Evolutionary conservation across 2,888 invertebrate genomes (phyloP).

Genomic region (Limnephilus rhombicus): DNA sequence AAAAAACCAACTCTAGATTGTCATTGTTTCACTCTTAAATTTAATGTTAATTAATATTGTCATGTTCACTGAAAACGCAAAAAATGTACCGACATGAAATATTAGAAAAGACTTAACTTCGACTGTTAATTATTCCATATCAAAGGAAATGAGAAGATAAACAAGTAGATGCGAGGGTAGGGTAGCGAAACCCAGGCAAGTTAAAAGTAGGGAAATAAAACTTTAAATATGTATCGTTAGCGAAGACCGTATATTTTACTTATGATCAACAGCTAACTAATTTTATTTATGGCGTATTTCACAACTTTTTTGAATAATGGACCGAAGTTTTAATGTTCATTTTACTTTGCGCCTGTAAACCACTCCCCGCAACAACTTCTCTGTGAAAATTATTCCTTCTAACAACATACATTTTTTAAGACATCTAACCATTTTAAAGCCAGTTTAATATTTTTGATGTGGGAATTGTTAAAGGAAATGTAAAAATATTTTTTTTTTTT

Average conservation of each 20-base stretch:
- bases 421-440: background rate
- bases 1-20: background rate
- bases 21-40: background rate
- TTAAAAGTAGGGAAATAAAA: constrained; percentile 62
- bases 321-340: constrained; percentile 60
- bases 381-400: background rate
- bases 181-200: constrained; percentile 46
- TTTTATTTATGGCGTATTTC: constrained; percentile 65
- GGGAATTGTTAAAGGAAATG: background rate
- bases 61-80: background rate
- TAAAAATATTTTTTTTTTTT: no score
- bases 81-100: background rate
- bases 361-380: background rate
- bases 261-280: constrained; percentile 65
- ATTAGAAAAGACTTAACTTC: constrained; percentile 48
- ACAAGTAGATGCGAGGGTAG: constrained; percentile 55
- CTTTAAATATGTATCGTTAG: constrained; percentile 63
- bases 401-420: background rate
- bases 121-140: constrained; percentile 61
- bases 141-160: constrained; percentile 61
- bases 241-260: constrained; percentile 62
- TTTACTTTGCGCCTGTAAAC: constrained; percentile 51
- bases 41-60: background rate
- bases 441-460: background rate
- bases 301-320: constrained; percentile 61